Evolutionary conservation across 2,797 vertebrate genomes (phyloP), one percentile per base, ranked within the genome.

Genomic region (Mormyrops attenuatus): DNA sequence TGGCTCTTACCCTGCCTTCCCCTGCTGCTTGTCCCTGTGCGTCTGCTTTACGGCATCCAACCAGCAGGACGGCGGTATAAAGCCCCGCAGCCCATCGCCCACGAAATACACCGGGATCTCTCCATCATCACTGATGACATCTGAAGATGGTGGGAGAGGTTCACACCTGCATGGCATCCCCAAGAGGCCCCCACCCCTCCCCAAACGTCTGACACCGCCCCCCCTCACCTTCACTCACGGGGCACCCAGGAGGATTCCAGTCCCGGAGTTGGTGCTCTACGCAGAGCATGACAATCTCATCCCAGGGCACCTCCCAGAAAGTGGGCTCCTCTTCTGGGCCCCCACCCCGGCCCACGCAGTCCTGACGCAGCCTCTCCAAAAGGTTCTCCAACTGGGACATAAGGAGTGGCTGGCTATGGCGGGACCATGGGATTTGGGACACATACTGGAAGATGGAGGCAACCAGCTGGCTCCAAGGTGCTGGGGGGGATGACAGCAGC

Each of bases 261-360:
- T 99, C 98, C 90, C 97, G 97, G 91, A 99, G 94, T 89, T 96
- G 98, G 94, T 99, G 98, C 93, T 99, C 97, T 30, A 99, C 96
- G 88, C 97, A 99, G 22, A 98, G 93, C 80, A 94, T 90, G 41
- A 99, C 91, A 38, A 99, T 89, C 1, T 96, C 96, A 1, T 98
- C 97, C 99, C 98, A 99, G 0, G 98, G 98, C 85, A 99, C 95
- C 52, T 94, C 94, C 0, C 93, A 85, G n/a, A 95, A 96, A 0
- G 94, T 93, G 2, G 95, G 95, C 55, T 5, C 53, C 3, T 57
- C 60, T 0, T 0, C 66, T 2, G 89, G 38, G 17, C 38, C 90
- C 5, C 13, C 50, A 20, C 85, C 92, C 91, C n/a, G 93, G 93
- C 0, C 88, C 93, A 93, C 93, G 92, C 11, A 92, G 93, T 34